phyloP scores from a whole-genome alignment of 2,113 vertebrate species.

The Romanogobio albipinnatus region DNA sequence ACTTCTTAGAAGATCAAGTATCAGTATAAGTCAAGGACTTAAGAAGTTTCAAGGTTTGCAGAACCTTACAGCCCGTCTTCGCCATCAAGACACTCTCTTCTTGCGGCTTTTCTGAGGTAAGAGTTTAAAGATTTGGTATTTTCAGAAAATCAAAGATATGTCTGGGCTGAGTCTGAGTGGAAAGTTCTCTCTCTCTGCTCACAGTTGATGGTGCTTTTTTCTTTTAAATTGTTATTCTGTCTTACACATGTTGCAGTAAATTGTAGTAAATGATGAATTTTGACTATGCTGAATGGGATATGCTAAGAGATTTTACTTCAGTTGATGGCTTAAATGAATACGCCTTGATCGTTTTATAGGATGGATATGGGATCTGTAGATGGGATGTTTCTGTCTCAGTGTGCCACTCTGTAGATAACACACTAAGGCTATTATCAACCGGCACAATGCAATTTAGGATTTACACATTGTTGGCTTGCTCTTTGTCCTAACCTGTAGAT shows the following conservation, averaged over 20 bases:
- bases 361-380: too few relatives aligned
- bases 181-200: not conserved
- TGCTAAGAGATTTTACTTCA: not conserved
- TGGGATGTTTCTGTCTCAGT: not conserved
- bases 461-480: constrained; percentile 41
- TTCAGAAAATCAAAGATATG: not conserved
- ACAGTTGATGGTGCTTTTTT: not conserved
- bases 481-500: constrained; percentile 18
- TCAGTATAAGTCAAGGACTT: constrained; percentile 84
- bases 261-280: not conserved
- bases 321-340: not conserved
- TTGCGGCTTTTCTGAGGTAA: constrained; percentile 80
- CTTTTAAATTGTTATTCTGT: not conserved
- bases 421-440: not conserved
- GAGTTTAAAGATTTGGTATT: constrained; percentile 52
- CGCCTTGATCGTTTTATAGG: too few relatives aligned
- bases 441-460: constrained; percentile 36
- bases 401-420: not conserved
- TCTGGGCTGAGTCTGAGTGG: not conserved
- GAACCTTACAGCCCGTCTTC: constrained; percentile 71
- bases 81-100: constrained; percentile 73
- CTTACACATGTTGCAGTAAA: not conserved
- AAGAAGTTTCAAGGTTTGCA: constrained; percentile 68
- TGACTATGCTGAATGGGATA: not conserved
- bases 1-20: constrained; percentile 78